Evolutionary conservation across 64 coral and sea anemone genomes (phyloP), one percentile per base, ranked within the genome.

Genomic region (Catalaphyllia jardinei): DNA sequence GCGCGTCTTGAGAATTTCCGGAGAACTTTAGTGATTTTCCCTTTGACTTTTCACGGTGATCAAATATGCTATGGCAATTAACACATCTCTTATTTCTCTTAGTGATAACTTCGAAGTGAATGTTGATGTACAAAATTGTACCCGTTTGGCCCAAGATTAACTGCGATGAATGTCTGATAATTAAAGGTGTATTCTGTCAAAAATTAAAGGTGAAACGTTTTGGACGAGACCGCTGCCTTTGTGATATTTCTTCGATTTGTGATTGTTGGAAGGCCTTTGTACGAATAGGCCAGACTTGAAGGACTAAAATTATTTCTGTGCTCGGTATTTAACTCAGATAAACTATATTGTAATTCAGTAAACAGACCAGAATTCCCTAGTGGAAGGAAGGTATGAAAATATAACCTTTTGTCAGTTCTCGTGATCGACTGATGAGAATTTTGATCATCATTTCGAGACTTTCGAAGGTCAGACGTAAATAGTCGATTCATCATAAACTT

Each of bases 1-100:
- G 49, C 31, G 8, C 62, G 62, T 11, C 67, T 50, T 27, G 30
- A 42, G 61, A 71, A 71, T 85, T 85, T 85, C 81, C 81, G 81
- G 62, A 8, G 31, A 22, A 17, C 20, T 29, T 83, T 7, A 65
- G 30, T 54, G 22, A 12, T 67, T 16, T 67, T 83, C 19, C 18
- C 19, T 19, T 27, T 27, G 8, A 27, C 65, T 69, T 69, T 69
- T 67, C n/a, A 62, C n/a, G n/a, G n/a, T n/a, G n/a, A n/a, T 33
- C 46, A 78, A 69, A 81, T 81, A 33, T 62, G 24, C 13, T 29
- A 46, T 14, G 31, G 61, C 31, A 64, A 83, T 67, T 77, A 77
- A 12, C 30, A 62, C 60, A 13, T 83, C 38, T 17, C 18, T 82
- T 55, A 39, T 31, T 62, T 82, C 31, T 59, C 29, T 31, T 17